Evolutionary conservation across 1,140 invertebrate genomes (phyloP).

Genomic region (Ditylenchus dipsaci): DNA sequence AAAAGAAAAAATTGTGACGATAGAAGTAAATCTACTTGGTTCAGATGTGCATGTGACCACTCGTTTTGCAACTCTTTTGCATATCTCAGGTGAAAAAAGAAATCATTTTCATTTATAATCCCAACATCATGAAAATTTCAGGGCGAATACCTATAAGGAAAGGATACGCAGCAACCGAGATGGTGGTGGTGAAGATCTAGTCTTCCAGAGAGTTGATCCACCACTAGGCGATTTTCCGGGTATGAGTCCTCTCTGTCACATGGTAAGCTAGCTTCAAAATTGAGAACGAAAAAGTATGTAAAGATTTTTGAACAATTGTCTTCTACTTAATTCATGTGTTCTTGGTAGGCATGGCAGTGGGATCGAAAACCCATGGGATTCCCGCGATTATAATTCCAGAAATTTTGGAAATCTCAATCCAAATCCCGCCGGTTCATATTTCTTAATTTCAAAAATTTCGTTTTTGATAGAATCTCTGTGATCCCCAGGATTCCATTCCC

Average conservation of each 20-base stretch:
- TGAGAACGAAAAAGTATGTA: too few relatives aligned
- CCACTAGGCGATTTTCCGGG: conserved; percentile 18
- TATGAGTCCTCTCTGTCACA: conserved; percentile 7
- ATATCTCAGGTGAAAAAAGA: background rate
- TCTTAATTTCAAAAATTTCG: too few relatives aligned
- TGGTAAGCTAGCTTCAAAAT: background rate
- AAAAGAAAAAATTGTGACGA: too few relatives aligned
- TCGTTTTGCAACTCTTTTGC: background rate
- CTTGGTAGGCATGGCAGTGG: too few relatives aligned
- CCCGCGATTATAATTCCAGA: too few relatives aligned
- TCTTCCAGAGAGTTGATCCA: conserved; percentile 27
- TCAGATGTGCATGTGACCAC: background rate
- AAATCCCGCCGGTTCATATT: too few relatives aligned
- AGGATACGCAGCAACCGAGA: conserved; percentile 1
- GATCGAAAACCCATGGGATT: too few relatives aligned
- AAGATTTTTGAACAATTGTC: too few relatives aligned
- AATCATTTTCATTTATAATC: background rate
- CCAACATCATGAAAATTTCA: conserved; percentile 17
- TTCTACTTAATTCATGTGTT: too few relatives aligned
- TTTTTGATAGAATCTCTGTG: too few relatives aligned
- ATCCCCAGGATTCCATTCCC: too few relatives aligned
- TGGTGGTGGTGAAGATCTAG: conserved; percentile 12
- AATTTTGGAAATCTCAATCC: too few relatives aligned
- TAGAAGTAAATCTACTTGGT: background rate
- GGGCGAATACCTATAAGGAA: conserved; percentile 1